Evolutionary conservation across 2,797 vertebrate genomes (phyloP), one percentile per base, ranked within the genome.

Genomic region (Sebastes matsubarae): DNA sequence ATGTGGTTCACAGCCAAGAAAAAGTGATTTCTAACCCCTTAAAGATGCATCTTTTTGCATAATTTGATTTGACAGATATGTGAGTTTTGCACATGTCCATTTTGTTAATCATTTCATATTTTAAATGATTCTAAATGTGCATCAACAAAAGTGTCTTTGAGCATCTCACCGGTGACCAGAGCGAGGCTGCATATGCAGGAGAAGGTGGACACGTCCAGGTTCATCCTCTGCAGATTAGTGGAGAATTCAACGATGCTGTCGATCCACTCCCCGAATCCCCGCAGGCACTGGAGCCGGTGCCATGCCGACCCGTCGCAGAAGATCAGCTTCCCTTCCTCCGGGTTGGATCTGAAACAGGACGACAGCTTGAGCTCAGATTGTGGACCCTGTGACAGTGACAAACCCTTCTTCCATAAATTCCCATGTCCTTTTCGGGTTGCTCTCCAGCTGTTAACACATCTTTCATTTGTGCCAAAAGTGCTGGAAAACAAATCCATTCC

Each of bases 211-310:
- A 99, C 95, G 46, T 99, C 98, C 79, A 99, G 94, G 93, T 97
- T 98, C 98, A 99, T 97, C 93, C 97, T 97, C 83, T 98, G 98
- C 91, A 99, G 92, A 88, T 96, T 97, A 81, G 96, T 95, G 32
- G 98, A 99, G 87, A 99, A 99, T 18, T 98, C 98, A 20, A 97
- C 97, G 18, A 99, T 99, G 90, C 97, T 96, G 92, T 99, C 98
- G 68, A 99, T 98, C 98, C 98, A 99, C 90, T 98, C 98, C 54
- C 98, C 98, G 12, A 99, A 99, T 75, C 98, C 98, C 6, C 98
- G 97, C 75, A 98, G 96, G 55, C 98, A 99, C 95, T 98, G 98
- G 85, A 97, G 84, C 94, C 97, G 96, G 95, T 98, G 97, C 93
- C 98, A 95, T 89, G 98, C 98, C 14, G 98, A 97, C 72, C 98